Conservation (phyloP, 2,113 vertebrate genomes). For the Xyliphius kryptos region DNA sequence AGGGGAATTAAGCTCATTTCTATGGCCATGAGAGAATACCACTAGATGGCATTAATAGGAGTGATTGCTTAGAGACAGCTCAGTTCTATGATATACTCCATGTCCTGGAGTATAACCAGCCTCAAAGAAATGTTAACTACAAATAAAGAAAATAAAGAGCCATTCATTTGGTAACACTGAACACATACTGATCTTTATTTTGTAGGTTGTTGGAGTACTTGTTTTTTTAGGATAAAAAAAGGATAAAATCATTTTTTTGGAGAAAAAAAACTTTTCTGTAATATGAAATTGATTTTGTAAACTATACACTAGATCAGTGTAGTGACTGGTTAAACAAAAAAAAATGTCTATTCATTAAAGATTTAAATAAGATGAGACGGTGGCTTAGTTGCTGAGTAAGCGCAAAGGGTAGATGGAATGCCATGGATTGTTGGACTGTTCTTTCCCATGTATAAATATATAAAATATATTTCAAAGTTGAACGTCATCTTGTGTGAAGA, state of each 20-base stretch:
- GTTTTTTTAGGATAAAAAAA: constrained; percentile 87
- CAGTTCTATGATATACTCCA: too few species aligned
- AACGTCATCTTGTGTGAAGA: constrained; percentile 59
- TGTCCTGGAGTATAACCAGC: constrained; percentile 29
- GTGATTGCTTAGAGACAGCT: constrained; percentile 41
- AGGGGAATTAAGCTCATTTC: constrained; percentile 8
- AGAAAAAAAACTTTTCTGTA: constrained; percentile 86
- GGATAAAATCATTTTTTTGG: constrained; percentile 51
- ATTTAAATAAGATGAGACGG: too few species aligned
- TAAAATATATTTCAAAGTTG: constrained; percentile 43
- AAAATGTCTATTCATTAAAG: constrained; percentile 84
- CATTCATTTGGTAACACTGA: constrained; percentile 39
- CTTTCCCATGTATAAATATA: constrained; percentile 46
- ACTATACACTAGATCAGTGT: constrained; percentile 79
- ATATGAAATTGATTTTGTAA: constrained; percentile 85
- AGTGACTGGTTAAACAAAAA: constrained; percentile 72
- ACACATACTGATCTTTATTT: constrained; percentile 51
- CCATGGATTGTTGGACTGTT: constrained; percentile 55
- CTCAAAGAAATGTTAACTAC: constrained; percentile 23
- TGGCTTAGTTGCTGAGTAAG: too few species aligned
- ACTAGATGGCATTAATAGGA: constrained; percentile 45
- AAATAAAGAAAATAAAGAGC: constrained; percentile 8
- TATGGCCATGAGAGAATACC: constrained; percentile 38
- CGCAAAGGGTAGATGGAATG: too few species aligned
- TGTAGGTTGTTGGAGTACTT: constrained; percentile 96